These are phyloP conservation scores for Gavialis gangeticus DNA, from an alignment of 2,113 vertebrate species.

Conservation along the genomic window DNA sequence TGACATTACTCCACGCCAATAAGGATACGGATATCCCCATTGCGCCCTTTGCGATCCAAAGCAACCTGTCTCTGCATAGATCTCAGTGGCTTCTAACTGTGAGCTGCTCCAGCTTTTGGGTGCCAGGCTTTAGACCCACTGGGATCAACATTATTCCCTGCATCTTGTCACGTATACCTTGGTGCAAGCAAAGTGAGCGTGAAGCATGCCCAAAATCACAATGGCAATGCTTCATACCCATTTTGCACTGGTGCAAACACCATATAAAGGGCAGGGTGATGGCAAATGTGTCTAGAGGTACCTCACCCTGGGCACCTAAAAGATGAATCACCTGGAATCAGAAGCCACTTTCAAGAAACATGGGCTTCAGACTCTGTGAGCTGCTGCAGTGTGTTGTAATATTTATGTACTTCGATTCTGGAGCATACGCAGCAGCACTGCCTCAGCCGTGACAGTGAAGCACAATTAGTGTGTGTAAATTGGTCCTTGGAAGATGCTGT, in stretches of 20 bases:
- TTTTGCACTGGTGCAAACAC: not conserved
- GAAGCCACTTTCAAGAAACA: not conserved
- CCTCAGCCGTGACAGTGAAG: rapidly evolving
- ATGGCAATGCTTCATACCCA: not conserved
- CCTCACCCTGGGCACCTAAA: not conserved
- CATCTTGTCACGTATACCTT: not conserved
- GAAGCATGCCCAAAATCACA: not conserved
- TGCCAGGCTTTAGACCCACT: not conserved
- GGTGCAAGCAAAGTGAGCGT: not conserved
- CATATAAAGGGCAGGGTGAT: rapidly evolving
- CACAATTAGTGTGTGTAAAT: rapidly evolving
- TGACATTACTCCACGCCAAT: not conserved
- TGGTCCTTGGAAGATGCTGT: rapidly evolving
- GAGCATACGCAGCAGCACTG: not conserved
- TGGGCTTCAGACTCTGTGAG: not conserved
- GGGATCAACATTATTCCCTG: not conserved
- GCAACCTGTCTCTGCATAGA: not conserved
- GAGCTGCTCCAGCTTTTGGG: not conserved
- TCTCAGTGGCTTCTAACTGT: not conserved
- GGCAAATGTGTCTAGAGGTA: not conserved
- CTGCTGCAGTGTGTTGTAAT: not conserved
- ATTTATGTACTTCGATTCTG: rapidly evolving
- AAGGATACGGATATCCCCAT: not conserved
- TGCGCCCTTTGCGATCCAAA: not conserved
- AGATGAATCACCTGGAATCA: rapidly evolving